Base-by-base conservation (phyloP, 2,113 vertebrate species). In the Otolemur garnettii region DNA sequence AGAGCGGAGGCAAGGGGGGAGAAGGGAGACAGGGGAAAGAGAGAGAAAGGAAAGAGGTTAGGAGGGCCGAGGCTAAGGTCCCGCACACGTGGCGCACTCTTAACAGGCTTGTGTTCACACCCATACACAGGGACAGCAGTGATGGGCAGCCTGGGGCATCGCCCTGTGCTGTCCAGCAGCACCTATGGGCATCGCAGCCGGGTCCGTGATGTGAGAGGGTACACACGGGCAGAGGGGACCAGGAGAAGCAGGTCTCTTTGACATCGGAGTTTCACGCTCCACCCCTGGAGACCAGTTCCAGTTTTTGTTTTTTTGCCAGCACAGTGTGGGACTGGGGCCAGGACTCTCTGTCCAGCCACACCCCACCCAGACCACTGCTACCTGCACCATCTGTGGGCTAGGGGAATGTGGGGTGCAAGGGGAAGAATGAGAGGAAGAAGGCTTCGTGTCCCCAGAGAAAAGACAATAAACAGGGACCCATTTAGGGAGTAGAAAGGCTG, bases 31-130 rank as follows among this genome's bases (percentile, higher is more conserved):
- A 93, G 83, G 96, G 95, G 83, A 78, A 90, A 97, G 97, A 97
- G 90, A 98, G 97, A 98, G 97, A 98, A 98, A 98, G 97, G 97
- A 97, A 97, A 98, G 97, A 97, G 96, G 97, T 98, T 98, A 98
- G 97, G 97, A 98, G 97, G 97, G 97, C 96, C 87, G 24, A 97
- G 97, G 97, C 95, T 96, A 26, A 95, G 97, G 94, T 97, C 95
- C 95, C 93, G 57, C 94, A 69, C 59, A 35, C 71, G 64, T 53
- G 24, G 94, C 81, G 95, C 77, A 60, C 94, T 53, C 95, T 64
- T 64, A 69, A 53, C 83, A 69, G 93, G 94, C 64, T 95, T 89
- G 95, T 79, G 91, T 97, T 90, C 94, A 92, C 90, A 96, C 96
- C 97, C 97, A 94, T 87, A 96, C 22, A 45, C 78, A 22, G 71